Conservation (phyloP, 2,113 vertebrate species). For the Narcine bancroftii region DNA sequence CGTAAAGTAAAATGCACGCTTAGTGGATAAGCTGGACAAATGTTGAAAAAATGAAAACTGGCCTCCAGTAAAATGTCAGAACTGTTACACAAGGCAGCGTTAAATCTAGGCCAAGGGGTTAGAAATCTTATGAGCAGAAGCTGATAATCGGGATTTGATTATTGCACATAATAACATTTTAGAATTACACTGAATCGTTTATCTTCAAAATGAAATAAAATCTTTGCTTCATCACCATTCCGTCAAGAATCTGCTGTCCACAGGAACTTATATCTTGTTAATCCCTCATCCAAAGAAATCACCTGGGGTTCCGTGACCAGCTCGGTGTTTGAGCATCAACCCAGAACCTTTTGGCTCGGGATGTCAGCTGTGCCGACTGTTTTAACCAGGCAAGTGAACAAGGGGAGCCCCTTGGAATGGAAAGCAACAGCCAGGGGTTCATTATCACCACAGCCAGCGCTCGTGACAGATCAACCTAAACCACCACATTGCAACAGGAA, state of each 20-base stretch:
- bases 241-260: neutral
- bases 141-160: neutral
- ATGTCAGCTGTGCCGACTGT: neutral
- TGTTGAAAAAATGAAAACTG: neutral
- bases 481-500: neutral
- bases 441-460: neutral
- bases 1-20: neutral
- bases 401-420: neutral
- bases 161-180: neutral
- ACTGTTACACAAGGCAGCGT: constrained; percentile 5
- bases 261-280: neutral
- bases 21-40: neutral
- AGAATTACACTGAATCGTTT: neutral
- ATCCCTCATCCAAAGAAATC: neutral
- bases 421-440: neutral
- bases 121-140: constrained; percentile 4
- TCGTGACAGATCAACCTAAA: too few relatives aligned
- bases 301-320: neutral
- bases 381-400: neutral
- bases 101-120: constrained; percentile 27
- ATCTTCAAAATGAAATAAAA: neutral
- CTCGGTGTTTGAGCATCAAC: neutral
- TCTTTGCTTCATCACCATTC: neutral
- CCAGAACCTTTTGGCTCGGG: neutral
- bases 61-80: neutral